Conservation (phyloP, 2,113 vertebrate species). For the Steatornis caripensis region DNA sequence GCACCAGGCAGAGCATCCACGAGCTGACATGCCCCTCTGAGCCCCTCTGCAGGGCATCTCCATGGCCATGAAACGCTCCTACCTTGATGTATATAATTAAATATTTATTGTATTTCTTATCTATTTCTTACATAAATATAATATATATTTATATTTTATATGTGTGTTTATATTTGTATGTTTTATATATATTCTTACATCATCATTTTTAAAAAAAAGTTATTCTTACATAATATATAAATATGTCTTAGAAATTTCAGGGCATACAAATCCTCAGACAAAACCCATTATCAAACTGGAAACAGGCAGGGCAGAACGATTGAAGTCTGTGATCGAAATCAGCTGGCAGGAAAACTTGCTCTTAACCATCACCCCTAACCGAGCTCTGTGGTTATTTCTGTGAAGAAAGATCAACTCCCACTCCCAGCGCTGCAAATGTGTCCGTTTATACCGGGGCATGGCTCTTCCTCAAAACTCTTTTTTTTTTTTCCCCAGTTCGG, state of each 20-base stretch:
- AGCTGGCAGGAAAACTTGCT: neutral
- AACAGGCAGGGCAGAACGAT: rapidly evolving
- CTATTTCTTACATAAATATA: neutral
- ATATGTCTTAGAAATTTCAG: neutral
- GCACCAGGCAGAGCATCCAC: rapidly evolving
- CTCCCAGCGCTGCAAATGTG: neutral
- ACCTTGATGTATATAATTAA: neutral
- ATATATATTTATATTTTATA: neutral
- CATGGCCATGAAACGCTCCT: rapidly evolving
- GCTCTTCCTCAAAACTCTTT: neutral
- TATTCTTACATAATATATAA: neutral
- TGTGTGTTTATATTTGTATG: neutral
- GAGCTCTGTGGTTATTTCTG: neutral
- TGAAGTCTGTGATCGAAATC: neutral
- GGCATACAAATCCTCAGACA: neutral
- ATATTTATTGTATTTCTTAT: neutral
- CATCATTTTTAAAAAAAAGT: neutral
- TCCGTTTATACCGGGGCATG: neutral
- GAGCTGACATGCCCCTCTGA: neutral
- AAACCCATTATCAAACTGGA: neutral
- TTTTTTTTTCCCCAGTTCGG: neutral
- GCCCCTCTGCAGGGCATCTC: neutral
- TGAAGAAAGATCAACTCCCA: neutral
- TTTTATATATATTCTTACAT: neutral
- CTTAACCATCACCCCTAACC: neutral